Percentiles rank a stretch among this genome's conserved stretches.
These are phyloP conservation scores for Leptinotarsa haldemani DNA, from an alignment of 2,888 invertebrate species.

Conservation along the genomic window DNA sequence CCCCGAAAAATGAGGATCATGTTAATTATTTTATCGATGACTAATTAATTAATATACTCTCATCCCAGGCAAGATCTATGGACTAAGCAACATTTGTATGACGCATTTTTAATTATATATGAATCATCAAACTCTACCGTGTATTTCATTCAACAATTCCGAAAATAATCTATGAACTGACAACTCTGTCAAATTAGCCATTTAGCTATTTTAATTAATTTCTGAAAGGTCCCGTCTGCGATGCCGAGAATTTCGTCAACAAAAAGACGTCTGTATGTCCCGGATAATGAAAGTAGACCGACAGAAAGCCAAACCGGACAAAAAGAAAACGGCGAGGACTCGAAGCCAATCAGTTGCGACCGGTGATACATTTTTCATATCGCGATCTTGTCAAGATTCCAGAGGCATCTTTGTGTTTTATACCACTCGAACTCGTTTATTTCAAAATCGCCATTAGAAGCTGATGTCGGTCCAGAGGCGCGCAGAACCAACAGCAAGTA, in stretches of 20 bases:
- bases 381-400: constrained; percentile 61
- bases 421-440: constrained; percentile 57
- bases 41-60: too few species aligned
- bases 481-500: constrained; percentile 15
- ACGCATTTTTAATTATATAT: not conserved
- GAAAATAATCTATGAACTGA: constrained; percentile 25
- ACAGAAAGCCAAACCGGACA: constrained; percentile 48
- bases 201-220: constrained; percentile 54
- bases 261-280: constrained; percentile 55
- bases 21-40: too few species aligned
- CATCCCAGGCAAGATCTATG: too few species aligned
- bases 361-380: constrained; percentile 65
- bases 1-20: too few species aligned
- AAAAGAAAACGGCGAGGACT: constrained; percentile 41
- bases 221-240: constrained; percentile 47
- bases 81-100: not conserved
- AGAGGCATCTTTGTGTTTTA: constrained; percentile 58
- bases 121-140: not conserved
- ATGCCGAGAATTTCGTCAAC: constrained; percentile 49
- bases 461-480: constrained; percentile 47
- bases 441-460: constrained; percentile 59
- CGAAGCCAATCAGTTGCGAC: constrained; percentile 58
- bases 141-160: constrained; percentile 13
- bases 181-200: constrained; percentile 43
- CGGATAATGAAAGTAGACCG: constrained; percentile 55